phyloP scores from a whole-genome alignment of 1,140 invertebrate species.

The Cotesia typhae region DNA sequence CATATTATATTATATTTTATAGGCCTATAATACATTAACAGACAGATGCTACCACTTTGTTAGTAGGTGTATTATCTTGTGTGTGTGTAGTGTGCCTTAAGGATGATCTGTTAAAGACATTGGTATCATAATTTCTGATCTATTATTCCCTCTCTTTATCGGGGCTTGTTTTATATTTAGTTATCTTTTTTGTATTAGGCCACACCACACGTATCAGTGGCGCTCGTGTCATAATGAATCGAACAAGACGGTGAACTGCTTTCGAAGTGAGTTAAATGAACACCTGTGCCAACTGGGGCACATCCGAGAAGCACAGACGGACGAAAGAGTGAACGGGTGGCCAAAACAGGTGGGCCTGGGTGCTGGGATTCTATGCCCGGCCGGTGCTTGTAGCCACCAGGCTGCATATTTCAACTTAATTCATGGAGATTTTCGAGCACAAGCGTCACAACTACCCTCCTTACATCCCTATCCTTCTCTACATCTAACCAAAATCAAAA shows the following conservation, averaged over 20 bases:
- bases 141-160: no score
- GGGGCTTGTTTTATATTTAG: no score
- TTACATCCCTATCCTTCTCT: no score
- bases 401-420: constrained; percentile 16
- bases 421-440: constrained; percentile 20
- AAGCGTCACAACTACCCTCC: constrained; percentile 15
- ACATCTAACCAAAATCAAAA: no score
- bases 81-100: no score
- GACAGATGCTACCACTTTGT: no score
- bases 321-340: constrained; percentile 48
- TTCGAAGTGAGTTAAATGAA: constrained; percentile 46
- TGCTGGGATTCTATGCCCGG: constrained; percentile 45
- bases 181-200: neutral
- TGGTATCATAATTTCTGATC: no score
- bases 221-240: constrained; percentile 27
- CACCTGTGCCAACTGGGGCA: constrained; percentile 59
- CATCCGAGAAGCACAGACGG: constrained; percentile 44
- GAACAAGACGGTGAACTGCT: constrained; percentile 3
- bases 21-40: no score
- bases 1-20: no score
- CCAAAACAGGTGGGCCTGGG: constrained; percentile 55
- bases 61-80: no score
- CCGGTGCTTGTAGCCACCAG: constrained; percentile 1
- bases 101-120: no score
- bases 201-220: constrained; percentile 7